Base-by-base conservation (phyloP, 2,113 vertebrate species). In the Geococcyx californianus region DNA sequence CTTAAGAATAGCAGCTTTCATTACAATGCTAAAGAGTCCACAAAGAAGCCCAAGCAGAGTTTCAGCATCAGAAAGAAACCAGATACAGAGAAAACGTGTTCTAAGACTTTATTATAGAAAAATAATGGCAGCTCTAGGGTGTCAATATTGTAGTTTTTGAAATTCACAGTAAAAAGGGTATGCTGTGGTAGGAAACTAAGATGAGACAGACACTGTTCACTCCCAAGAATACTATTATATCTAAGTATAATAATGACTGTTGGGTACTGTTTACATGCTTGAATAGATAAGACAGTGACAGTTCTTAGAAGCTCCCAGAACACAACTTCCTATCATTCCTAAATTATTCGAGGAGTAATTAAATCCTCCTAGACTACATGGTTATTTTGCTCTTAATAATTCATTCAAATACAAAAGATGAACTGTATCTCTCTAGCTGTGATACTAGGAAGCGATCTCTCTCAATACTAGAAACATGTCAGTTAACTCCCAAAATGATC, bases 1-100 rank as follows among this genome's bases (percentile, higher is more conserved):
- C 24, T 94, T 78, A 78, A 90, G 45, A 86, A 90, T 2, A 86
- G 36, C 13, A 94, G 74, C 45, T 90, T 90, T 82, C 58, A 69
- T 77, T 88, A 81, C 38, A 70, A 81, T 42, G 55, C 24, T 77
- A 33, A 45, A 73, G 21, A 3, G 3, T 23, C 42, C 60, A 89
- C 74, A 82, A 87, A 89, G 47, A 93, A 68, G 6, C 26, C 25
- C 36, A 88, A 72, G 55, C 15, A 74, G n/a, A 11, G 8, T 47
- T 90, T 76, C 49, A 66, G 55, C 24, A 76, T 58, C 45, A 85
- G 42, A 85, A 88, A 67, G n/a, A 84, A 11, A 26, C 7, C 23
- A 25, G 44, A 44, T 29, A 72, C 64, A 85, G 55, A 73, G 38
- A 94, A 84, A 87, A 40, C 9, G 24, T 28, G 36, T 52, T 94